These are phyloP conservation scores for Podarcis muralis DNA, from an alignment of 2,113 vertebrate genomes.

Conservation along the genomic window DNA sequence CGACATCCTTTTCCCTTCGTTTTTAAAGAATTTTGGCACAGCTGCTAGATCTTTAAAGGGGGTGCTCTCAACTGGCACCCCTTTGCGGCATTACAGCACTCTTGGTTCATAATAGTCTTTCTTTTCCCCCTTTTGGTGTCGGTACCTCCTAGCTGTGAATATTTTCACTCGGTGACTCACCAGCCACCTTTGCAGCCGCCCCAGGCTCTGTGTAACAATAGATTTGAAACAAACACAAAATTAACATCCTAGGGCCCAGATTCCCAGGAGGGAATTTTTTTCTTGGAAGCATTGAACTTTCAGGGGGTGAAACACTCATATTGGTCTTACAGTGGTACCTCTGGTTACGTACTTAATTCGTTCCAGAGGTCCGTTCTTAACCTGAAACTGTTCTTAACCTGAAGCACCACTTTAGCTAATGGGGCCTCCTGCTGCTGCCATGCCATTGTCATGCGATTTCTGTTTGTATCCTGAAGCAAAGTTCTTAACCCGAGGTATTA, in stretches of 20 bases:
- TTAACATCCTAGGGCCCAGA: neutral
- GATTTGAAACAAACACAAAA: neutral
- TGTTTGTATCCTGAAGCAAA: too few relatives aligned
- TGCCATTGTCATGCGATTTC: too few relatives aligned
- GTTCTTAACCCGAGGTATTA: too few relatives aligned
- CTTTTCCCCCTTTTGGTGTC: neutral
- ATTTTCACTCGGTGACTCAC: neutral
- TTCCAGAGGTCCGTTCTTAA: too few relatives aligned
- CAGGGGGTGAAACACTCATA: neutral
- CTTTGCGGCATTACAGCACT: too few relatives aligned
- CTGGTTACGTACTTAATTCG: too few relatives aligned
- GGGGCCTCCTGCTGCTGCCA: too few relatives aligned
- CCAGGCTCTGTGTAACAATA: neutral
- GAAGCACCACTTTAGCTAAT: too few relatives aligned
- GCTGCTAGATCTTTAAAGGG: neutral
- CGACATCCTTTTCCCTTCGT: neutral
- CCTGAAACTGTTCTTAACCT: too few relatives aligned
- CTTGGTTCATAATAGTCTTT: neutral
- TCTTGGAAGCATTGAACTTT: neutral
- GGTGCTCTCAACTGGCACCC: neutral
- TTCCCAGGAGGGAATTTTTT: neutral
- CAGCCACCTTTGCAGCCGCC: neutral
- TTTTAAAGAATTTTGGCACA: neutral
- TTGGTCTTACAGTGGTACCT: too few relatives aligned
- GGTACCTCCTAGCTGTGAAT: too few relatives aligned